phyloP scores from a whole-genome alignment of 2,888 invertebrate genomes.

The Cephalotes varians region DNA sequence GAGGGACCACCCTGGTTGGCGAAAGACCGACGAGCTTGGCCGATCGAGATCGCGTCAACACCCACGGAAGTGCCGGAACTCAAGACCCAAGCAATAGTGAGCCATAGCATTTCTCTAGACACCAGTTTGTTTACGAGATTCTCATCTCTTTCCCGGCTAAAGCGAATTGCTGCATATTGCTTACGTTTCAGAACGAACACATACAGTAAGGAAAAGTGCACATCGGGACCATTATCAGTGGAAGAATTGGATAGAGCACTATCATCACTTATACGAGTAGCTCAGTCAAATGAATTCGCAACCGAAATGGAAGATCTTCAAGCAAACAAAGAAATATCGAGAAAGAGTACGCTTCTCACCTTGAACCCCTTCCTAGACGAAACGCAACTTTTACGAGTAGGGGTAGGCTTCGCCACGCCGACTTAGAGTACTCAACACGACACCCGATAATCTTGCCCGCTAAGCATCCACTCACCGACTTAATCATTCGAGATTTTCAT shows the following conservation, averaged over 20 bases:
- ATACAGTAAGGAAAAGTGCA: fast-evolving
- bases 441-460: no score
- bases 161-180: background rate
- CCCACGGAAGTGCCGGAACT: background rate
- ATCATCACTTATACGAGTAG: background rate
- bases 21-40: fast-evolving
- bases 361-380: background rate
- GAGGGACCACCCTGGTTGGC: background rate
- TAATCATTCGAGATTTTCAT: no score
- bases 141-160: background rate
- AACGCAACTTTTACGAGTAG: background rate
- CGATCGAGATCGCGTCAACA: background rate
- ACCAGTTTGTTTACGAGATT: background rate
- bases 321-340: background rate
- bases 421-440: no score
- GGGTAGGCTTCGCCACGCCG: background rate
- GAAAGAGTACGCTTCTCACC: background rate
- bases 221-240: background rate
- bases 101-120: no score
- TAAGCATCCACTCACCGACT: no score
- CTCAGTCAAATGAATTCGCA: background rate
- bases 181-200: background rate
- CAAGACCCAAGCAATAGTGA: background rate
- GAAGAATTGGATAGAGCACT: background rate
- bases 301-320: background rate